Evolutionary conservation across 2,113 vertebrate species (phyloP).

Genomic region (Amphilophus citrinellus): DNA sequence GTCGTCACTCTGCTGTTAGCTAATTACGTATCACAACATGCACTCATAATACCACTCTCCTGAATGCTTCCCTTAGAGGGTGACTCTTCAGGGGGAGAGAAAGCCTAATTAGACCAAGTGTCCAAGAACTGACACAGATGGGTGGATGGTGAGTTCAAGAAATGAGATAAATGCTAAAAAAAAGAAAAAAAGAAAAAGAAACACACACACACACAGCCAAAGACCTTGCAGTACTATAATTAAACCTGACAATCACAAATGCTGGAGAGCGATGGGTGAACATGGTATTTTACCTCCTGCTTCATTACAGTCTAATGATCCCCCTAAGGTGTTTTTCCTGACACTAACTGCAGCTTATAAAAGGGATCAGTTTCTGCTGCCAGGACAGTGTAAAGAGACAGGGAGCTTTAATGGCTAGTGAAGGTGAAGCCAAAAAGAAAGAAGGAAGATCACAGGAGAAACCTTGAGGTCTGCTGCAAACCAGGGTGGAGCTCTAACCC

Average conservation of each 20-base stretch:
- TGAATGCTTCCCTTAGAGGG: conserved; percentile 33
- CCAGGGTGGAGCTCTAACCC: conserved; percentile 24
- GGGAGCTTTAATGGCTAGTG: conserved; percentile 47
- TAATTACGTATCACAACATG: conserved; percentile 64
- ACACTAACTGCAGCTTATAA: conserved; percentile 74
- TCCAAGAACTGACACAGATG: conserved; percentile 50
- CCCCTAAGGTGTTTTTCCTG: conserved; percentile 65
- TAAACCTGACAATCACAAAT: conserved; percentile 79
- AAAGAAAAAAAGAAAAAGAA: neutral
- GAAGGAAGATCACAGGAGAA: conserved; percentile 49
- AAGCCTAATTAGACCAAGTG: conserved; percentile 64
- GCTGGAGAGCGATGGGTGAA: conserved; percentile 60
- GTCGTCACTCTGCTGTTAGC: conserved; percentile 38
- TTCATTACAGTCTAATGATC: conserved; percentile 77
- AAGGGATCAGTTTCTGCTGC: conserved; percentile 63
- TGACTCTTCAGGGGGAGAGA: conserved; percentile 11
- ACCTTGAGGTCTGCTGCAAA: conserved; percentile 24
- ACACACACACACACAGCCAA: conserved; percentile 22
- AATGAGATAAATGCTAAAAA: conserved; percentile 53
- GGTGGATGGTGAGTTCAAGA: conserved; percentile 33
- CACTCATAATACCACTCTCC: conserved; percentile 30
- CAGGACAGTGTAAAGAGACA: conserved; percentile 37
- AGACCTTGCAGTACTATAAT: conserved; percentile 62
- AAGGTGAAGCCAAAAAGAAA: conserved; percentile 44
- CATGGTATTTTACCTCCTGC: conserved; percentile 74